Percentiles rank a stretch among this genome's conserved stretches.
Evolutionary conservation across 1,140 invertebrate species (phyloP).

Genomic region (Aphidius gifuensis): DNA sequence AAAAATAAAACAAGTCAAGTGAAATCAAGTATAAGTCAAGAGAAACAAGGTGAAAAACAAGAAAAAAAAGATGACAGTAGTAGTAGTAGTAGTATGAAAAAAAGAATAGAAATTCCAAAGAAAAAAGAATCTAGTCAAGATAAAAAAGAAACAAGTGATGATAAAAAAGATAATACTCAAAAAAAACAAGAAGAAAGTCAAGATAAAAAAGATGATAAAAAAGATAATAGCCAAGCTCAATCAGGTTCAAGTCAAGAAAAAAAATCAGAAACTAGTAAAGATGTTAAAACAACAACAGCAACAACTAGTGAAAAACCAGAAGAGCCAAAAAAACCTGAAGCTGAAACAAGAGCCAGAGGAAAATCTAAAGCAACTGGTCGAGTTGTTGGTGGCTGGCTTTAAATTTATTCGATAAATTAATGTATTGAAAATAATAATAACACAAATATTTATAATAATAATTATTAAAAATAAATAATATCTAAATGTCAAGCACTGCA

Average conservation of each 20-base stretch:
- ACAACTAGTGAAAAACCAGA: constrained; percentile 17
- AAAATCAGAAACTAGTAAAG: constrained; percentile 20
- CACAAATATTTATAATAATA: not conserved
- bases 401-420: constrained; percentile 26
- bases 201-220: constrained; percentile 18
- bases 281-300: constrained; percentile 23
- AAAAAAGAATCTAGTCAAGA: not conserved
- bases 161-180: constrained; percentile 16
- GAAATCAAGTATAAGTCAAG: not conserved
- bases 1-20: not conserved
- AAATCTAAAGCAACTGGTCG: constrained; percentile 68
- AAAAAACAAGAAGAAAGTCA: constrained; percentile 14
- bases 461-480: not conserved
- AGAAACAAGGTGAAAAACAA: too few relatives aligned
- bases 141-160: not conserved
- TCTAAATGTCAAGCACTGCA: not conserved
- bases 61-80: too few relatives aligned
- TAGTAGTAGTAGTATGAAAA: too few relatives aligned
- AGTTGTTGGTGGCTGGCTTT: constrained; percentile 67
- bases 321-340: constrained; percentile 21
- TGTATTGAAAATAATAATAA: constrained; percentile 4
- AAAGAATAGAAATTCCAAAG: too few relatives aligned
- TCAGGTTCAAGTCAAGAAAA: constrained; percentile 9
- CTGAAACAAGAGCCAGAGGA: constrained; percentile 54
- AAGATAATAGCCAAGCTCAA: constrained; percentile 8